phyloP scores from a whole-genome alignment of 92 coral and sea anemone species.

The Porites rus region DNA sequence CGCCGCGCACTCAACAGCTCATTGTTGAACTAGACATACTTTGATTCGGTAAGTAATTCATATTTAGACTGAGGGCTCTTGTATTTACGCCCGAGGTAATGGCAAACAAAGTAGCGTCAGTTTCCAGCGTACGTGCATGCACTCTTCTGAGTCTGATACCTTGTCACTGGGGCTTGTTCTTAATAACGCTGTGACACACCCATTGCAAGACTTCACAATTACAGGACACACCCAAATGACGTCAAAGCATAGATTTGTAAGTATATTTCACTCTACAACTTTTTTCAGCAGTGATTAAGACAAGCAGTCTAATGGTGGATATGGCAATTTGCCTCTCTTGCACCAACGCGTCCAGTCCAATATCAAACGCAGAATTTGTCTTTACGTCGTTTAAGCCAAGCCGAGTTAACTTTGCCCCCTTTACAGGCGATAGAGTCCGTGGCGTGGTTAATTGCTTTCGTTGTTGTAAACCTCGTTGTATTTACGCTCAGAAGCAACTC shows the following conservation, averaged over 20 bases:
- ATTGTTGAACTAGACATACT: too few relatives aligned
- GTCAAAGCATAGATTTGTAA: neutral
- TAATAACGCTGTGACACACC: neutral
- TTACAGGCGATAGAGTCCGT: constrained; percentile 71
- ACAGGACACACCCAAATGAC: constrained; percentile 5
- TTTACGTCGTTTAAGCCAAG: constrained; percentile 4
- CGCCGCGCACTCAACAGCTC: too few relatives aligned
- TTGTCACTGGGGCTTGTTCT: too few relatives aligned
- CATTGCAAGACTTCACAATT: neutral
- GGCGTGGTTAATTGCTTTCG: constrained; percentile 68
- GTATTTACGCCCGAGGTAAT: too few relatives aligned
- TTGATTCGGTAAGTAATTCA: too few relatives aligned
- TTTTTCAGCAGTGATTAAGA: neutral
- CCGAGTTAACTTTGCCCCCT: constrained; percentile 43
- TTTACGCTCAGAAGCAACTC: constrained; percentile 69
- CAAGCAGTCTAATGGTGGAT: neutral
- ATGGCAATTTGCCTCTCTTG: constrained; percentile 14
- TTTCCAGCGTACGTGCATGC: too few relatives aligned
- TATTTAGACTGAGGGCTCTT: too few relatives aligned
- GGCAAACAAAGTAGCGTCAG: too few relatives aligned
- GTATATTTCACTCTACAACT: neutral
- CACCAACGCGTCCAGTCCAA: constrained; percentile 10
- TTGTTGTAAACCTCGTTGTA: constrained; percentile 80
- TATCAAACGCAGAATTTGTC: constrained; percentile 6
- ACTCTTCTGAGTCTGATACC: too few relatives aligned